Conservation (phyloP, 2,888 invertebrate genomes). For the Drosophila prolongata region DNA sequence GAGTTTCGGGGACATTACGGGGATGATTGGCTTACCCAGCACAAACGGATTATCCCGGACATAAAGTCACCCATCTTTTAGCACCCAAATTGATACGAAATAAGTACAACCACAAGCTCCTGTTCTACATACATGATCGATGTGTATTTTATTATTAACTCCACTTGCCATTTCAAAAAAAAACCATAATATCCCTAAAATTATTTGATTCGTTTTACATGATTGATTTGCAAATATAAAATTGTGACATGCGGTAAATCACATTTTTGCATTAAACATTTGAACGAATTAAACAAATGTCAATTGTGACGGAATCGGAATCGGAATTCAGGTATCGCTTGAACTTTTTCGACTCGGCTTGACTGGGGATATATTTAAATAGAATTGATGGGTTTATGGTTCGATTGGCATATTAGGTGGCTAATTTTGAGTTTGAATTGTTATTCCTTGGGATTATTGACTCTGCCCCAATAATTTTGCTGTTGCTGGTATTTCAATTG, state of each 20-base stretch:
- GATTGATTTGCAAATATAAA: not conserved
- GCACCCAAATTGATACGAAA: no score
- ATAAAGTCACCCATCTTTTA: slow-evolving; percentile 3
- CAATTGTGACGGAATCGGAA: not conserved
- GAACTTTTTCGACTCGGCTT: not conserved
- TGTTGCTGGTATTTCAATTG: not conserved
- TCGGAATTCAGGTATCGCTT: not conserved
- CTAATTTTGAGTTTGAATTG: not conserved
- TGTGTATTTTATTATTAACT: not conserved
- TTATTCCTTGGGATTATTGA: not conserved
- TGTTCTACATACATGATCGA: not conserved
- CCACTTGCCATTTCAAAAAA: not conserved
- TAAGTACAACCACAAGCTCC: no score
- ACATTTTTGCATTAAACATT: not conserved
- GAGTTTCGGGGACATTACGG: slow-evolving; percentile 1
- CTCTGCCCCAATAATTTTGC: not conserved
- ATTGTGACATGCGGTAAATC: not conserved
- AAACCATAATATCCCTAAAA: not conserved
- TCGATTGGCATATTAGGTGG: not conserved
- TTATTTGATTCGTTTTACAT: not conserved
- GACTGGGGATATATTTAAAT: not conserved
- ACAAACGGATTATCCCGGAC: slow-evolving; percentile 2
- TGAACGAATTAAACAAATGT: not conserved
- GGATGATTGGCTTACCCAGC: slow-evolving; percentile 13
- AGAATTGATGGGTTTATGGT: not conserved